A percentile compares a stretch with the other conserved stretches of the same genome.
phyloP scores from a whole-genome alignment of 2,113 vertebrate genomes.

The Pogonocichla stellata region DNA sequence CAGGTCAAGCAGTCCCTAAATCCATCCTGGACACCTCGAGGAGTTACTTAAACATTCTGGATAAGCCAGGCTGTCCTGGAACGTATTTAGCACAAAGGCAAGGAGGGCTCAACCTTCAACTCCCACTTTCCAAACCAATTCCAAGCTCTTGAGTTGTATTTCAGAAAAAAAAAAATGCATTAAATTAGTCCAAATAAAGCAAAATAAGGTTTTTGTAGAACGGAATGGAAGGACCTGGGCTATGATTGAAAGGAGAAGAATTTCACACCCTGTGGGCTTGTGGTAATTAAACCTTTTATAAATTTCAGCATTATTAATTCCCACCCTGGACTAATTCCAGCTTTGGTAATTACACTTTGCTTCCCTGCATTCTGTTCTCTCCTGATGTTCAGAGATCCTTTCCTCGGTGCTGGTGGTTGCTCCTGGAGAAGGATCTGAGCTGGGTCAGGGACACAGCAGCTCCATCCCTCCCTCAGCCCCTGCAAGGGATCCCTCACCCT shows the following conservation, averaged over 20 bases:
- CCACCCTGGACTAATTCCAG: not conserved
- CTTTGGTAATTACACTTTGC: not conserved
- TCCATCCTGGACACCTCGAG: not conserved
- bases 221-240: not conserved
- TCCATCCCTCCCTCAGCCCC: not conserved
- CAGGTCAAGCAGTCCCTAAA: not conserved
- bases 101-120: not conserved
- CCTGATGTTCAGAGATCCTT: not conserved
- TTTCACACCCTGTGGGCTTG: not conserved
- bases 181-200: not conserved
- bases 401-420: not conserved
- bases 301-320: slow-evolving; percentile 16
- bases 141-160: not conserved
- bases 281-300: slow-evolving; percentile 1
- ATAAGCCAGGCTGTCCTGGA: not conserved
- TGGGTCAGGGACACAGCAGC: not conserved
- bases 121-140: not conserved
- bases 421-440: not conserved
- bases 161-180: not conserved
- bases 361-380: not conserved
- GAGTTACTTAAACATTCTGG: not conserved
- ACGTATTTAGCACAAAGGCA: fast-evolving
- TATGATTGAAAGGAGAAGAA: fast-evolving
- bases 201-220: not conserved
- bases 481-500: not conserved